A percentile compares a stretch with the other conserved stretches of the same genome.
Evolutionary conservation across 1,140 invertebrate species (phyloP).

Genomic region (Halesus radiatus): DNA sequence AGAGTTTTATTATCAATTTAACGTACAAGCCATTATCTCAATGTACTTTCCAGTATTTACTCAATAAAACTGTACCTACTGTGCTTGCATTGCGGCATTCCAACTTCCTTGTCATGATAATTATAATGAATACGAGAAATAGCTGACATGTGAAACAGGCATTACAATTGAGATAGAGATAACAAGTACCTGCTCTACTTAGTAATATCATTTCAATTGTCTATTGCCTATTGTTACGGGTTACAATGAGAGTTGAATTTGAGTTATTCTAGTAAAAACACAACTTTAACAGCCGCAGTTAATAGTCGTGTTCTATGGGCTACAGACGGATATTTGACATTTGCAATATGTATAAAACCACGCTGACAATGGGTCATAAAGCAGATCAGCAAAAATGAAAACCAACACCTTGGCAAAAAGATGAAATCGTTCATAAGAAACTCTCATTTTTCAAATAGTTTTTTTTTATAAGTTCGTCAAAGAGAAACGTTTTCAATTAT

Average conservation of each 20-base stretch:
- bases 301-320: background rate
- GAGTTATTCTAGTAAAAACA: slow-evolving; percentile 21
- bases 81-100: background rate
- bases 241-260: background rate
- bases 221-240: slow-evolving; percentile 33
- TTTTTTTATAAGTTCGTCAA: no score
- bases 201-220: slow-evolving; percentile 32
- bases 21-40: no score
- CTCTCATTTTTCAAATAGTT: no score
- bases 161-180: slow-evolving; percentile 27
- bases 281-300: background rate
- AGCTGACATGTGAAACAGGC: slow-evolving; percentile 41
- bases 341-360: background rate
- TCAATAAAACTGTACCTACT: no score
- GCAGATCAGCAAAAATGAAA: no score
- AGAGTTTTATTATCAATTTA: no score
- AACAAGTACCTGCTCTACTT: background rate
- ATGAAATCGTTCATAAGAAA: no score
- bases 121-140: slow-evolving; percentile 41
- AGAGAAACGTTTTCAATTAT: no score
- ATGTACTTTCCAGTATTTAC: no score
- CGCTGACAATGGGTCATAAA: no score
- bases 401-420: no score
- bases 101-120: slow-evolving; percentile 34
- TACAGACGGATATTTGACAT: background rate